phyloP scores from a whole-genome alignment of 2,888 invertebrate genomes.

The Troides helena region DNA sequence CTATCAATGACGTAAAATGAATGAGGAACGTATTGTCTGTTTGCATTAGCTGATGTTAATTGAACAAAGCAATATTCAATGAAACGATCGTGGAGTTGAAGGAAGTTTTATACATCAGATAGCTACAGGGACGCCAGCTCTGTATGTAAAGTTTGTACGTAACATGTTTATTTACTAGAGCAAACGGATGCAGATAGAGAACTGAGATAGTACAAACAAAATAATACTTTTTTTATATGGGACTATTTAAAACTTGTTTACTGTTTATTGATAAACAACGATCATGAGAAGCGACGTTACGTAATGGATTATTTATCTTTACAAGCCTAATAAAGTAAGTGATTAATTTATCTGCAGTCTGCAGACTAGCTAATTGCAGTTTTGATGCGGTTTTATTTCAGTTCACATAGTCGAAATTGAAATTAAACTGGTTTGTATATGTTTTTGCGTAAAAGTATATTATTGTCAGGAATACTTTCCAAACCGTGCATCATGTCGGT shows the following conservation, averaged over 20 bases:
- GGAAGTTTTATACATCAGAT: not conserved
- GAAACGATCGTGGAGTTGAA: slow-evolving; percentile 1
- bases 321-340: not conserved
- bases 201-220: slow-evolving; percentile 6
- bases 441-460: too few species aligned
- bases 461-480: too few species aligned
- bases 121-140: slow-evolving; percentile 6
- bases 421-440: too few species aligned
- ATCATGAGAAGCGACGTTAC: slow-evolving; percentile 1
- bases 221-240: slow-evolving; percentile 13
- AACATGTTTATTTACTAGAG: slow-evolving; percentile 14
- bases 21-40: not conserved
- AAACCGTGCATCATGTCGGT: too few species aligned
- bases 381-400: not conserved
- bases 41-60: not conserved
- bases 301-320: not conserved
- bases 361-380: not conserved
- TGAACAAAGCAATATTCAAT: slow-evolving; percentile 11
- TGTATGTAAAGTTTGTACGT: slow-evolving; percentile 3
- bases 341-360: not conserved
- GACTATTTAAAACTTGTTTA: not conserved
- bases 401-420: too few species aligned
- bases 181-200: slow-evolving; percentile 12
- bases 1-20: not conserved
- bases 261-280: not conserved